phyloP scores from a whole-genome alignment of 2,113 vertebrate genomes.

The Anguilla rostrata region DNA sequence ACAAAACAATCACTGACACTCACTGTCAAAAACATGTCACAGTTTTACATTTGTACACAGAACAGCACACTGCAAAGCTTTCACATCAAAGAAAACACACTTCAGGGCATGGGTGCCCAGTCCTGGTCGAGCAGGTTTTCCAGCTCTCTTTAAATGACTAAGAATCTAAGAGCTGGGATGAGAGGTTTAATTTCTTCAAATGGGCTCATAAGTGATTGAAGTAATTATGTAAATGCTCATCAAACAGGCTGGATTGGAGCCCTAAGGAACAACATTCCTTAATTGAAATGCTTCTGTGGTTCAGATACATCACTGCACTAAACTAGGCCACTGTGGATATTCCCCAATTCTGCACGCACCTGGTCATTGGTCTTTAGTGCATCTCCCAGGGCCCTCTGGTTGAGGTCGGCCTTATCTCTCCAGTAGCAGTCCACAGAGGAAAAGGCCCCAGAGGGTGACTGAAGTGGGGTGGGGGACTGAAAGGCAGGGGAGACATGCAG shows the following conservation, averaged over 20 bases:
- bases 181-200: not conserved
- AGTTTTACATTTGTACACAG: not conserved
- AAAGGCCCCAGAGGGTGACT: not conserved
- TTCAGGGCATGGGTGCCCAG: not conserved
- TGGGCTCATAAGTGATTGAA: not conserved
- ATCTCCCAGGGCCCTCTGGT: constrained; percentile 65
- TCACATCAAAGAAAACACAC: not conserved
- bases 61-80: not conserved
- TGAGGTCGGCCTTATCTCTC: constrained; percentile 63
- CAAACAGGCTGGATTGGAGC: not conserved
- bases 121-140: not conserved
- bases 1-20: not conserved
- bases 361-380: constrained; percentile 70
- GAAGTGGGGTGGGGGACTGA: not conserved
- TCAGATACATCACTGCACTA: not conserved
- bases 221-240: not conserved
- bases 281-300: not conserved
- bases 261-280: not conserved
- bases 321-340: not conserved
- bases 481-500: not conserved
- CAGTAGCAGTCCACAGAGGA: constrained; percentile 51
- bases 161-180: not conserved
- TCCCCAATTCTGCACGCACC: constrained; percentile 35
- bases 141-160: not conserved
- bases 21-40: not conserved